Base-by-base conservation (phyloP, 2,888 invertebrate species). In the Criorhina ranunculi region DNA sequence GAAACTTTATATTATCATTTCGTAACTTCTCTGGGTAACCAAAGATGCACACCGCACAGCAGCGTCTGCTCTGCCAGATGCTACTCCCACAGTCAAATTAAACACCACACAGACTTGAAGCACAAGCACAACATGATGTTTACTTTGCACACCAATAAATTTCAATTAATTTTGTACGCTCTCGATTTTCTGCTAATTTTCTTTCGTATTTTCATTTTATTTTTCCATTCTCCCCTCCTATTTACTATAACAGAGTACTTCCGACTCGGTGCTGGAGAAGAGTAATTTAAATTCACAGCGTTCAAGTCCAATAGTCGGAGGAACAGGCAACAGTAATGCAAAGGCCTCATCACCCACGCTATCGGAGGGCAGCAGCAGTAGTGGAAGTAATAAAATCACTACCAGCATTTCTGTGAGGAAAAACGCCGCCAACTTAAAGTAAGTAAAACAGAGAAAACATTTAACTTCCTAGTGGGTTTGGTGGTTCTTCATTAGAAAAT, bases 261-360 rank as follows among this genome's bases (percentile, higher is more conserved):
- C 94, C 53, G 95, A 95, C 88, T 93, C 94, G 0, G 92, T 94
- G 75, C 92, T 93, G 88, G 91, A 91, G 78, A 91, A 90, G 73
- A 90, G 88, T 88, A 89, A 90, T 87, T 89, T 87, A 73, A 89
- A 88, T 70, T 83, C 88, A 42, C 86, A 81, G 81, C 87, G 88
- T 80, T 86, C 88, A 62, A 87, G 86, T 69, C 85, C 87, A 64
- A 76, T 87, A 66, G 80, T 87, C 24, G 77, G 76, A 8, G 53
- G 33, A 42, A 49, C 53, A 15, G 77, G 44, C 42, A 78, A 86
- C 60, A 86, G 57, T 75, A 88, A 88, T 78, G 78, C 87, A 70
- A 91, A 90, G 87, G 88, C 90, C 40, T 88, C 90, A 59, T 90
- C 91, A 86, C 90, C 91, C 64, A 91, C 91, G 78, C 88, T 89